phyloP scores from a whole-genome alignment of 2,888 invertebrate genomes.

The Eulithis testata region DNA sequence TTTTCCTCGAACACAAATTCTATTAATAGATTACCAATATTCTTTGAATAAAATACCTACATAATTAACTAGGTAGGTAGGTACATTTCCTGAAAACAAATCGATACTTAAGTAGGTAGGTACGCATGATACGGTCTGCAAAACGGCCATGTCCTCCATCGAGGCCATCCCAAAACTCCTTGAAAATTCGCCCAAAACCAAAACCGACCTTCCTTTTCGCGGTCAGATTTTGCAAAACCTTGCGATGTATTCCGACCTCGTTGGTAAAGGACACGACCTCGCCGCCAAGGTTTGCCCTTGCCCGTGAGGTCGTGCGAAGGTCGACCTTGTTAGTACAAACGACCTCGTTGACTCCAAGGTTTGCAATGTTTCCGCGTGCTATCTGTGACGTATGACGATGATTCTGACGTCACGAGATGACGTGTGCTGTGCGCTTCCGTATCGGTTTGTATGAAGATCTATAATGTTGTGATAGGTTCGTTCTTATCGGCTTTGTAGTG shows the following conservation, averaged over 20 bases:
- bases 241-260: constrained; percentile 35
- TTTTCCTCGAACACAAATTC: no score
- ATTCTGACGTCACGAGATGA: constrained; percentile 16
- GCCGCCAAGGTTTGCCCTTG: constrained; percentile 52
- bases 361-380: constrained; percentile 35
- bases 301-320: constrained; percentile 51
- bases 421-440: constrained; percentile 1
- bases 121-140: constrained; percentile 4
- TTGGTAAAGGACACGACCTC: constrained; percentile 39
- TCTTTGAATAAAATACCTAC: no score
- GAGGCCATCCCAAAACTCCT: constrained; percentile 26
- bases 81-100: constrained; percentile 11
- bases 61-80: no score
- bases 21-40: no score
- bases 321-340: constrained; percentile 49
- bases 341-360: constrained; percentile 47
- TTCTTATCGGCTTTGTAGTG: no score
- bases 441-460: background rate
- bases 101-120: background rate
- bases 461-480: no score
- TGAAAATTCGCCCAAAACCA: constrained; percentile 14
- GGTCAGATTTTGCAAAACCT: constrained; percentile 13
- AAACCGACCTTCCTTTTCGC: constrained; percentile 10
- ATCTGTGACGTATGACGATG: constrained; percentile 21
- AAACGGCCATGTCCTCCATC: constrained; percentile 20